Evolutionary conservation across 2,888 invertebrate genomes (phyloP).

Genomic region (Crepidodera aurea): DNA sequence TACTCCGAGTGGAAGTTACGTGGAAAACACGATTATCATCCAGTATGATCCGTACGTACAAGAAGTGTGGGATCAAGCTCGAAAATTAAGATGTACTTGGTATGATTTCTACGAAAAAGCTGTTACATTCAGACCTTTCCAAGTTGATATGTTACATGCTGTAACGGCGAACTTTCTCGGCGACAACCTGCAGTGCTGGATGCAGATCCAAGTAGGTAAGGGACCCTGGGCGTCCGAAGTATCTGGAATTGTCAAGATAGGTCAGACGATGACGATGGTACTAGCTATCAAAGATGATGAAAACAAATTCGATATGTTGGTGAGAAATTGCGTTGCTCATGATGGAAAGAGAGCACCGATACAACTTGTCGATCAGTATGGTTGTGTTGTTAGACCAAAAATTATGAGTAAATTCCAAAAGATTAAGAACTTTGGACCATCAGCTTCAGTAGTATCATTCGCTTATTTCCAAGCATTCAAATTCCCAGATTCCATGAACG

Average conservation of each 20-base stretch:
- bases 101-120: slow-evolving; percentile 96
- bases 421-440: slow-evolving; percentile 94
- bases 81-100: slow-evolving; percentile 93
- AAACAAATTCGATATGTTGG: slow-evolving; percentile 95
- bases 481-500: slow-evolving; percentile 97
- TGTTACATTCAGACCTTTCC: slow-evolving; percentile 93
- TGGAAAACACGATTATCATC: slow-evolving; percentile 93
- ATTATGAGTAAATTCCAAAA: slow-evolving; percentile 97
- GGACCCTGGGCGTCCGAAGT: slow-evolving; percentile 98
- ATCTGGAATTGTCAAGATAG: slow-evolving; percentile 93
- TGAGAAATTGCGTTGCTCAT: slow-evolving; percentile 93
- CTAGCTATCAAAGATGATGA: slow-evolving; percentile 95
- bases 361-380: slow-evolving; percentile 91
- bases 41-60: slow-evolving; percentile 95
- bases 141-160: slow-evolving; percentile 94
- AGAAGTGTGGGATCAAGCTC: slow-evolving; percentile 95
- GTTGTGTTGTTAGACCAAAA: slow-evolving; percentile 92
- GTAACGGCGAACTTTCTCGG: slow-evolving; percentile 95
- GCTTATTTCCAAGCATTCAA: slow-evolving; percentile 97
- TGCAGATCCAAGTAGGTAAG: slow-evolving; percentile 96
- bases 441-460: slow-evolving; percentile 92
- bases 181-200: slow-evolving; percentile 95
- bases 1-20: slow-evolving; percentile 91
- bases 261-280: slow-evolving; percentile 97
- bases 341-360: slow-evolving; percentile 94